Base-by-base conservation (phyloP, 2,888 invertebrate genomes). In the Stenoptilia bipunctidactyla region DNA sequence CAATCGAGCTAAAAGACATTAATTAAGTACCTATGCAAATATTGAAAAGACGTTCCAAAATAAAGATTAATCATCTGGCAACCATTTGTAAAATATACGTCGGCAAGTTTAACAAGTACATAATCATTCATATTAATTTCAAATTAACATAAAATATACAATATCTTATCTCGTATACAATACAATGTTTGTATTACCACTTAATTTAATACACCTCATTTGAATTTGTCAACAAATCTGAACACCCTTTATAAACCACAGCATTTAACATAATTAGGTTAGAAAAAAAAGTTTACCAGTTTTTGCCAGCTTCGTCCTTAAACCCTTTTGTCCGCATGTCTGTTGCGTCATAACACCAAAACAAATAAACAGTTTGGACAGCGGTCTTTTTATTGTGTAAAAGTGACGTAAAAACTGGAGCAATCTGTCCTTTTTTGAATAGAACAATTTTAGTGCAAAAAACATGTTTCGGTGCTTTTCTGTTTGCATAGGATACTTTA, bases 331-430 rank as follows among this genome's bases (percentile, higher is more conserved):
- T 65, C 51, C 53, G 49, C 2, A 8, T 43, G 51, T 45, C 50
- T 49, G 48, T 65, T 61, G 57, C 66, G 55, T 60, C 63, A 63
- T 51, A 50, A 48, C 51, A 43, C 45, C 43, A 38, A 36, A 48
- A 53, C 27, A 43, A 37, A 35, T 46, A 43, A 51, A 56, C 56
- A 57, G 20, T 20, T 20, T 20, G 20, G 20, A 20, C 20, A 20
- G 20, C 20, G 20, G 4, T 20, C 20, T 3, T 20, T 20, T 20
- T 20, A 20, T 20, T 20, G 20, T 20, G 20, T 20, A 20, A 20
- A 20, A 20, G 20, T 20, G 20, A 20, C 3, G 4, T 20, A 73
- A 73, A 72, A 73, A 74, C 63, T 68, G 47, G 73, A 69, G 71
- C 71, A 68, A 59, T 60, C 51, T 48, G 42, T 40, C 39, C 45